Evolutionary conservation across 64 coral and sea anemone species (phyloP), one percentile per base, ranked within the genome.

Genomic region (Actinia equina): DNA sequence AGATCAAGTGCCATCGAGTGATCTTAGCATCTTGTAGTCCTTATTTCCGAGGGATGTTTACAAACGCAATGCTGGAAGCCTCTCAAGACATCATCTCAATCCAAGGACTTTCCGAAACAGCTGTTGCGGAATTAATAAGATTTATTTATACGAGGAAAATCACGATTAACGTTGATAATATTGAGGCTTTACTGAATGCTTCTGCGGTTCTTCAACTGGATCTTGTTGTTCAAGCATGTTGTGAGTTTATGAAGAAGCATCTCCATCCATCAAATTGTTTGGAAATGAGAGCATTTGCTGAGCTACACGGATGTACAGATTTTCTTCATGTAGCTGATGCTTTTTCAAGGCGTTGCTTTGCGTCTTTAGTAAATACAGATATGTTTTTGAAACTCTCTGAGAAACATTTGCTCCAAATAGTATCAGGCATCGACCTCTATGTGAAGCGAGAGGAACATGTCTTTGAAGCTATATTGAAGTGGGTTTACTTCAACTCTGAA

Each of bases 21-120:
- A 91, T 99, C 43, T 77, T 99, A 84, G 94, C 97, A n/a, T 95
- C 93, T 7, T 92, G 93, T 67, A 95, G 97, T 86, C 82, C 97
- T 4, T 99, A 99, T 71, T 99, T 99, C 81, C 93, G 91, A 26
- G 92, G 93, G 37, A 99, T 99, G 97, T 99, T 99, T 78, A 99
- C 97, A 56, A 99, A 93, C 61, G 88, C 91, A 78, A 99, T 99
- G 97, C 67, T 90, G 3, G 97, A 99, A 60, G 89, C 90, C 12
- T 85, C 88, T 83, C 86, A 99, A 70, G 91, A 99, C 30, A 83
- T 88, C 17, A 91, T 99, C 60, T 84, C 88, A 13, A 95, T 99
- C 44, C 93, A 99, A 82, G 97, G 93, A 52, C 77, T 99, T 43
- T 91, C 94, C 77, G 90, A 95, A 95, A 86, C 84, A 45, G 88